These are phyloP conservation scores for Sylvia borin DNA, from an alignment of 2,797 vertebrate genomes.

Conservation along the genomic window DNA sequence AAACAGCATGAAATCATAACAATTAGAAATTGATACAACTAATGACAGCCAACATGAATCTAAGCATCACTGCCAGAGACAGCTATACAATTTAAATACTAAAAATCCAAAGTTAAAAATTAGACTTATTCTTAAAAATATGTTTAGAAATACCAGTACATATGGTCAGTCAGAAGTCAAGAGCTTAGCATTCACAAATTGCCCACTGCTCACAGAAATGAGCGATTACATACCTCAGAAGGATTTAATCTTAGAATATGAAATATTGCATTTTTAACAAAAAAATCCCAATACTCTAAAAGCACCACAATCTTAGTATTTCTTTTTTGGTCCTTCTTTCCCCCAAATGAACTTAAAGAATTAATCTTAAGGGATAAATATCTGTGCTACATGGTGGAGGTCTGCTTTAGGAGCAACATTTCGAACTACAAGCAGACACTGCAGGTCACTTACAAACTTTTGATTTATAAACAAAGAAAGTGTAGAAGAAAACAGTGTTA, in stretches of 20 bases:
- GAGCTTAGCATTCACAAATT: not conserved
- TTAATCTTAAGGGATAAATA: conserved; percentile 36
- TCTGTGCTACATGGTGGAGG: conserved; percentile 11
- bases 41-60: not conserved
- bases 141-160: not conserved
- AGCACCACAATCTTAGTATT: not conserved
- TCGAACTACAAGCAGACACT: conserved; percentile 68
- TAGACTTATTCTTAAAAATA: not conserved
- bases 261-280: not conserved
- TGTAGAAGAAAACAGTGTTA: conserved; percentile 74
- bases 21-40: conserved; percentile 55
- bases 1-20: conserved; percentile 53
- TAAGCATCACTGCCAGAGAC: not conserved
- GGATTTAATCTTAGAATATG: not conserved
- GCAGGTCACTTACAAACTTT: conserved; percentile 86
- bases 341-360: not conserved
- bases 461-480: conserved; percentile 77
- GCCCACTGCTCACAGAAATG: not conserved
- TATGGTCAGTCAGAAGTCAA: not conserved
- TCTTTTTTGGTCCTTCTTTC: not conserved
- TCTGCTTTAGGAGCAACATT: conserved; percentile 58
- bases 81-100: not conserved
- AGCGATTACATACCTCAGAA: not conserved
- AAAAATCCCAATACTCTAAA: not conserved
- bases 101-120: not conserved